These are phyloP conservation scores for Graphium colonna DNA, from an alignment of 2,888 invertebrate genomes.

Conservation along the genomic window DNA sequence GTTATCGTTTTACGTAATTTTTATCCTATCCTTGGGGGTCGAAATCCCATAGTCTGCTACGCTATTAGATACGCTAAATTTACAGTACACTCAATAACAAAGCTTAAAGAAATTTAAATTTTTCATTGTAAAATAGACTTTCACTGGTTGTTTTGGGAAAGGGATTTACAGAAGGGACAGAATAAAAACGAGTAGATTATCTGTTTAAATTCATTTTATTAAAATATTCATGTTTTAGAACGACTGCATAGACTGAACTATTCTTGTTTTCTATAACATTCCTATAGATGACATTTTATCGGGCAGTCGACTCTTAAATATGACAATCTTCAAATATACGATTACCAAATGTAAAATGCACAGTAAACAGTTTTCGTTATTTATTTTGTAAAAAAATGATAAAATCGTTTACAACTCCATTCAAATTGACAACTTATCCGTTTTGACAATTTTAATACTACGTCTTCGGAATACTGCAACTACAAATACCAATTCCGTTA, in stretches of 20 bases:
- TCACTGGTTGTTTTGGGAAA: background rate
- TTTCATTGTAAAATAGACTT: no score
- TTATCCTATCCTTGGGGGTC: conserved; percentile 1
- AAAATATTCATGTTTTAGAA: conserved; percentile 71
- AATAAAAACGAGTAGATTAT: conserved; percentile 30
- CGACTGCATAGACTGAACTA: conserved; percentile 41
- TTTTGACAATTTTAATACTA: conserved; percentile 52
- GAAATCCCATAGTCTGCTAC: background rate
- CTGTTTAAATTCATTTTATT: conserved; percentile 69
- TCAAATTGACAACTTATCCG: conserved; percentile 53
- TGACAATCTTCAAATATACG: conserved; percentile 55
- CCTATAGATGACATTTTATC: conserved; percentile 37
- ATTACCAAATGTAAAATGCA: conserved; percentile 63
- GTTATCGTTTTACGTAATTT: conserved; percentile 14
- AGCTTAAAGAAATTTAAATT: no score
- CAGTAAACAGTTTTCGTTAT: conserved; percentile 47
- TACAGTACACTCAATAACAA: no score
- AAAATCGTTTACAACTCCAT: conserved; percentile 43
- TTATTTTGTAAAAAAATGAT: conserved; percentile 29
- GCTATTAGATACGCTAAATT: no score
- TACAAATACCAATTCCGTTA: conserved; percentile 55
- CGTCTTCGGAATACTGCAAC: conserved; percentile 67
- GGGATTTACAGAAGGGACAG: conserved; percentile 20
- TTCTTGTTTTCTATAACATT: conserved; percentile 24
- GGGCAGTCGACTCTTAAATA: conserved; percentile 49